Conservation (phyloP, 2,888 invertebrate species). For the Leptinotarsa haldemani region DNA sequence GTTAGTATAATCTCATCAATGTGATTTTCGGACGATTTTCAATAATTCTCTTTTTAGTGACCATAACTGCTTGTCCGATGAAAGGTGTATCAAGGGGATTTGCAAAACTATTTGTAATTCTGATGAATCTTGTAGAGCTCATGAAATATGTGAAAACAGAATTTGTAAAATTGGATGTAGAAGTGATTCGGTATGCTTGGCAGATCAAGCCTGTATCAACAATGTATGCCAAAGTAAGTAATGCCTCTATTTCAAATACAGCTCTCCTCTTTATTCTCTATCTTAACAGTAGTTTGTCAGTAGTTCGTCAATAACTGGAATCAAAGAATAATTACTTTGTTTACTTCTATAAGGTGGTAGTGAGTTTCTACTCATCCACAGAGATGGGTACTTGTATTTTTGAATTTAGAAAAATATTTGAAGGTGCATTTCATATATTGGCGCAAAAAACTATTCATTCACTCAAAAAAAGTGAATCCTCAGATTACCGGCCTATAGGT, state of each 20-base stretch:
- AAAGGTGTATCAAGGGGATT: constrained; percentile 85
- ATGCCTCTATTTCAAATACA: neutral
- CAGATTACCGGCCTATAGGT: too few relatives aligned
- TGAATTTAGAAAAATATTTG: too few relatives aligned
- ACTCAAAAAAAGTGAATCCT: too few relatives aligned
- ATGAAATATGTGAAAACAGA: constrained; percentile 89
- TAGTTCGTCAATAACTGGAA: too few relatives aligned
- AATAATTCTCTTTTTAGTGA: constrained; percentile 70
- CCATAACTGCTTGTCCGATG: constrained; percentile 84
- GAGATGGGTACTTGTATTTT: too few relatives aligned
- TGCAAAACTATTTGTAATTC: constrained; percentile 89
- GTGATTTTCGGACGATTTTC: neutral
- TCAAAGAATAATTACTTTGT: too few relatives aligned
- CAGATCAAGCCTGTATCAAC: constrained; percentile 82
- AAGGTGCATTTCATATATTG: too few relatives aligned
- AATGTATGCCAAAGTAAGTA: constrained; percentile 81
- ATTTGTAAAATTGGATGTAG: constrained; percentile 89
- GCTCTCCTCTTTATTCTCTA: too few relatives aligned
- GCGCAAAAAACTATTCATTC: too few relatives aligned
- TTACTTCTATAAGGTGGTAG: too few relatives aligned
- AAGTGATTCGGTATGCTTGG: constrained; percentile 82
- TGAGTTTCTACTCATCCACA: too few relatives aligned
- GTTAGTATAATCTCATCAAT: constrained; percentile 64
- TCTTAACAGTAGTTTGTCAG: neutral
- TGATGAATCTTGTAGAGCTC: constrained; percentile 81